phyloP scores from a whole-genome alignment of 2,113 vertebrate genomes.

The Meriones unguiculatus region DNA sequence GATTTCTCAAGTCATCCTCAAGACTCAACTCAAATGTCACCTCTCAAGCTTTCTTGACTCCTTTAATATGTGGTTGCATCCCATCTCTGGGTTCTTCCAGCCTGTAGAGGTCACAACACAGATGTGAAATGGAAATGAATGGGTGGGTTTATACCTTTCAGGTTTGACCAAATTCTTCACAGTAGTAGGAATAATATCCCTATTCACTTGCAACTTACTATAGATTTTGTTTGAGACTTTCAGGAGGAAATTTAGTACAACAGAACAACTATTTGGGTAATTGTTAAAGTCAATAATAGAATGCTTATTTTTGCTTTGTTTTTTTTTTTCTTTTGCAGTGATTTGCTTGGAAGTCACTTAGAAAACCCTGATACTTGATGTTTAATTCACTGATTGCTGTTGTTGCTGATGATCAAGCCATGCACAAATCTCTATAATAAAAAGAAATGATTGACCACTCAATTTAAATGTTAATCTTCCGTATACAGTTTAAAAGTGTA shows the following conservation, averaged over 20 bases:
- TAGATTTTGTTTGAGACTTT: slow-evolving; percentile 36
- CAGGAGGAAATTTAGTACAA: slow-evolving; percentile 1
- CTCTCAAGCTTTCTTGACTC: not conserved
- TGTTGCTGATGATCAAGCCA: not conserved
- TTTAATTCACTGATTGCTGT: not conserved
- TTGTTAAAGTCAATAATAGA: slow-evolving; percentile 9
- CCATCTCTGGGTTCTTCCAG: not conserved
- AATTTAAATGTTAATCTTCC: slow-evolving; percentile 42
- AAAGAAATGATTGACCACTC: not conserved
- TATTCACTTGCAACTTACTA: not conserved
- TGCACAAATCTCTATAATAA: slow-evolving; percentile 22
- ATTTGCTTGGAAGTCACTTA: slow-evolving; percentile 38
- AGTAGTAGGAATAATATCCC: too few relatives aligned
- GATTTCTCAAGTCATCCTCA: not conserved
- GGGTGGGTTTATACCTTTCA: not conserved
- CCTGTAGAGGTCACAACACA: not conserved
- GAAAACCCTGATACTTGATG: not conserved
- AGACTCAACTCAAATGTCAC: not conserved
- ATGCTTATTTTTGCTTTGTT: too few relatives aligned
- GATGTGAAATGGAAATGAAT: not conserved
- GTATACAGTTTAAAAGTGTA: slow-evolving; percentile 43
- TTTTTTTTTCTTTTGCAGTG: not conserved
- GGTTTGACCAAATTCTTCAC: not conserved
- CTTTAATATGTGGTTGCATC: not conserved
- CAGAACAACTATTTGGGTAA: not conserved